These are phyloP conservation scores for Scotopteryx bipunctaria DNA, from an alignment of 2,888 invertebrate species.

Conservation along the genomic window DNA sequence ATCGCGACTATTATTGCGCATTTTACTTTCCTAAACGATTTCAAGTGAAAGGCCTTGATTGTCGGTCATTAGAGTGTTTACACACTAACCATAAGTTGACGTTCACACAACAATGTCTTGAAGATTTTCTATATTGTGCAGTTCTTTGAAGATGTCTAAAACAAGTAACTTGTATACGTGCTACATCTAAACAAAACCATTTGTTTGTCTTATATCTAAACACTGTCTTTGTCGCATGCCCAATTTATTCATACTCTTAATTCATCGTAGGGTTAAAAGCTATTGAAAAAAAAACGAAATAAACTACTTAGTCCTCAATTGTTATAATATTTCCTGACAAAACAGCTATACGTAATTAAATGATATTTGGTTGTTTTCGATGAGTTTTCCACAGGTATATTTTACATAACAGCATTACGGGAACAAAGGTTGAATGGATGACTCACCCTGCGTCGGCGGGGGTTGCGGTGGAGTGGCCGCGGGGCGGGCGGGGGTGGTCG, in stretches of 20 bases:
- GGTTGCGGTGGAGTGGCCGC: conserved; percentile 64
- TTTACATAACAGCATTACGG: conserved; percentile 5
- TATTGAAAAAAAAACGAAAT: too few species aligned
- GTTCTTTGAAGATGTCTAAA: not conserved
- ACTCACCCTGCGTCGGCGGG: conserved; percentile 68
- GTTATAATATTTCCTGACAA: too few species aligned
- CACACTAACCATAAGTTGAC: conserved; percentile 12
- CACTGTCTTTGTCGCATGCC: too few species aligned
- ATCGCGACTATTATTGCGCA: conserved; percentile 11
- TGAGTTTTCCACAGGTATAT: too few species aligned
- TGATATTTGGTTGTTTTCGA: too few species aligned
- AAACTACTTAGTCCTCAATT: too few species aligned
- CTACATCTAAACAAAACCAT: too few species aligned
- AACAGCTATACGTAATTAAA: too few species aligned
- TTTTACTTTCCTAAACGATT: conserved; percentile 21
- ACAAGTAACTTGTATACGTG: not conserved
- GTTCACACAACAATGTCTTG: conserved; percentile 9
- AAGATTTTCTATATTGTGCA: not conserved
- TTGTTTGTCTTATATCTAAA: too few species aligned
- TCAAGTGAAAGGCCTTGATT: conserved; percentile 24
- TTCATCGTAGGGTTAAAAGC: too few species aligned
- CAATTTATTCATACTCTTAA: too few species aligned
- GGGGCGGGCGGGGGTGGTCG: conserved; percentile 63
- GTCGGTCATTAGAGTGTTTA: conserved; percentile 14
- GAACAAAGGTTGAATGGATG: conserved; percentile 41